Conservation (phyloP, 2,113 vertebrate species). For the Perca fluviatilis region DNA sequence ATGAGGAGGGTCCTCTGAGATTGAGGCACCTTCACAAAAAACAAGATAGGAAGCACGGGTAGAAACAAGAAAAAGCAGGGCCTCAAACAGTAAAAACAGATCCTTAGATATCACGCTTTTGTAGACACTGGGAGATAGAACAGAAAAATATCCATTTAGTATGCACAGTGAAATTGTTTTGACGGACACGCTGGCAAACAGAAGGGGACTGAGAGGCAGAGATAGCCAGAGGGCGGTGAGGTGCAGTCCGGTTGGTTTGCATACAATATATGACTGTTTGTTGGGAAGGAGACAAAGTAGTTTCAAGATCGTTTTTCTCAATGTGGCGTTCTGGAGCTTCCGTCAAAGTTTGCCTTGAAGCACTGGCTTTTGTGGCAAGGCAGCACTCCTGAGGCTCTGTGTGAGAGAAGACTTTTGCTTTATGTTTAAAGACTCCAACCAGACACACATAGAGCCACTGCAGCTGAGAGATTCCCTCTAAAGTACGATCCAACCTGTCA, state of each 20-base stretch:
- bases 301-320: constrained; percentile 53
- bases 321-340: constrained; percentile 26
- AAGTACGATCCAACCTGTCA: constrained; percentile 24
- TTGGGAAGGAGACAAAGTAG: constrained; percentile 20
- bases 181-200: constrained; percentile 44
- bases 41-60: constrained; percentile 55
- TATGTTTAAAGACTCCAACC: constrained; percentile 28
- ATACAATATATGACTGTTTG: constrained; percentile 38
- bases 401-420: constrained; percentile 27
- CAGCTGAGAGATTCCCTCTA: constrained; percentile 37
- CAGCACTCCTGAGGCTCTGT: constrained; percentile 41
- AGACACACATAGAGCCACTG: constrained; percentile 42
- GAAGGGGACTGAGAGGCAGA: constrained; percentile 43
- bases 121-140: constrained; percentile 48
- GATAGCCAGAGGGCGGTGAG: constrained; percentile 40
- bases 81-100: constrained; percentile 55
- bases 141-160: constrained; percentile 45
- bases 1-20: constrained; percentile 70
- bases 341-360: constrained; percentile 67
- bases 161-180: constrained; percentile 59
- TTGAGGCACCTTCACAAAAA: constrained; percentile 72
- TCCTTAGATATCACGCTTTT: constrained; percentile 55
- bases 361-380: constrained; percentile 37
- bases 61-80: constrained; percentile 42
- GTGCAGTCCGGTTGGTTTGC: constrained; percentile 31